Evolutionary conservation across 2,888 invertebrate species (phyloP).

Genomic region (Metacarcinus magister): DNA sequence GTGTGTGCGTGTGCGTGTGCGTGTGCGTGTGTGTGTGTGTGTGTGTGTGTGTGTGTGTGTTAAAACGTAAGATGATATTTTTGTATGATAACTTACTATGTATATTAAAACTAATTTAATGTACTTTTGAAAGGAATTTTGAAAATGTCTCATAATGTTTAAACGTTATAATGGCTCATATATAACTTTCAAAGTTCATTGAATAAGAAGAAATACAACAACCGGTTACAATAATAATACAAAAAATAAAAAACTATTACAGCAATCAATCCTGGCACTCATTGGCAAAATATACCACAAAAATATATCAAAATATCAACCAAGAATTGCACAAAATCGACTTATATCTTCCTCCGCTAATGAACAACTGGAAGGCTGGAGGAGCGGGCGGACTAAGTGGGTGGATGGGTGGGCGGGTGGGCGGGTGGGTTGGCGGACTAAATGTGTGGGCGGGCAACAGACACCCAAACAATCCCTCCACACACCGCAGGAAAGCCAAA

Average conservation of each 20-base stretch:
- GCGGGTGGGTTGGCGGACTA: background rate
- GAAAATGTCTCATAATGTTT: no score
- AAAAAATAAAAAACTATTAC: no score
- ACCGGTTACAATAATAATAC: no score
- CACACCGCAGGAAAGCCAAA: background rate
- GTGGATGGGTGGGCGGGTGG: no score
- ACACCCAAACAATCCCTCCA: background rate
- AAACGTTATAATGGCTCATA: no score
- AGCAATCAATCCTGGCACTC: background rate
- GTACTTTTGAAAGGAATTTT: no score
- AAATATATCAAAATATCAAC: background rate
- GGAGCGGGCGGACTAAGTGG: no score
- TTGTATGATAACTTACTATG: background rate
- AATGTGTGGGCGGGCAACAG: constrained; percentile 8
- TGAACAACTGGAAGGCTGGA: no score
- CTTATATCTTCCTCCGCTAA: no score
- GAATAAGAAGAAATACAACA: no score
- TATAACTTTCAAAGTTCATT: no score
- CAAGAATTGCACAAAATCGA: background rate
- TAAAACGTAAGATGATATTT: background rate
- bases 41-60: constrained; percentile 63
- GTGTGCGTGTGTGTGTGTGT: constrained; percentile 55
- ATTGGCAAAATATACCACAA: background rate
- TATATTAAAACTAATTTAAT: background rate
- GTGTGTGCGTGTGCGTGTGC: constrained; percentile 62